Conservation (phyloP, 2,888 invertebrate species). For the Zaprionus bogoriensis region DNA sequence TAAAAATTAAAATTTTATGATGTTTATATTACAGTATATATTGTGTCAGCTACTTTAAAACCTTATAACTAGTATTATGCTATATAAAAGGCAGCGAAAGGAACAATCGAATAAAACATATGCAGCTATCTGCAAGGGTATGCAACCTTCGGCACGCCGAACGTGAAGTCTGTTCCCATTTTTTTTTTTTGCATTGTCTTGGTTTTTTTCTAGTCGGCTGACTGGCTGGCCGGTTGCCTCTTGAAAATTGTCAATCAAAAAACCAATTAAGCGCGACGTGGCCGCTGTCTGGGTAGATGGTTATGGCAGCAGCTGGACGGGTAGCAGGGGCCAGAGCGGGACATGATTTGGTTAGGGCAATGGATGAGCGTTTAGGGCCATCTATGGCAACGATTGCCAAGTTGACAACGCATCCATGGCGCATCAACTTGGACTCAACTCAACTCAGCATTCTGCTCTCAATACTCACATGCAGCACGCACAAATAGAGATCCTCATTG, state of each 20-base stretch:
- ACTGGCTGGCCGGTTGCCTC: conserved; percentile 31
- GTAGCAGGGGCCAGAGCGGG: neutral
- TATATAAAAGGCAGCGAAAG: no score
- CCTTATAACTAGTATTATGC: no score
- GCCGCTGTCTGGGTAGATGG: conserved; percentile 37
- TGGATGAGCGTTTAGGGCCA: conserved; percentile 42
- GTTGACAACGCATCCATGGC: conserved; percentile 17
- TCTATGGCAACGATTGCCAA: conserved; percentile 31
- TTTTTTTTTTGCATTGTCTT: conserved; percentile 14
- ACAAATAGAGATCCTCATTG: conserved; percentile 83
- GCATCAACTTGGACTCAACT: conserved; percentile 1
- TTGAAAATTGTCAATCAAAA: conserved; percentile 80
- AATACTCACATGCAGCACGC: conserved; percentile 84
- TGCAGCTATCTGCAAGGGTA: no score
- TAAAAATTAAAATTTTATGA: no score
- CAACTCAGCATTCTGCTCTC: no score
- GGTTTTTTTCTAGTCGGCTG: conserved; percentile 18
- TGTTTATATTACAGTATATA: no score
- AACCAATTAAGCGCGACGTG: conserved; percentile 75
- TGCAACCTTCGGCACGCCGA: no score
- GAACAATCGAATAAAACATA: no score
- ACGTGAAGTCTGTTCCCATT: no score
- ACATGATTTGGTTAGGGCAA: conserved; percentile 37
- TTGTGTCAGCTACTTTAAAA: no score
- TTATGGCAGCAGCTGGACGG: conserved; percentile 6